Evolutionary conservation across 2,888 invertebrate genomes (phyloP).

Genomic region (Eupithecia subumbrata): DNA sequence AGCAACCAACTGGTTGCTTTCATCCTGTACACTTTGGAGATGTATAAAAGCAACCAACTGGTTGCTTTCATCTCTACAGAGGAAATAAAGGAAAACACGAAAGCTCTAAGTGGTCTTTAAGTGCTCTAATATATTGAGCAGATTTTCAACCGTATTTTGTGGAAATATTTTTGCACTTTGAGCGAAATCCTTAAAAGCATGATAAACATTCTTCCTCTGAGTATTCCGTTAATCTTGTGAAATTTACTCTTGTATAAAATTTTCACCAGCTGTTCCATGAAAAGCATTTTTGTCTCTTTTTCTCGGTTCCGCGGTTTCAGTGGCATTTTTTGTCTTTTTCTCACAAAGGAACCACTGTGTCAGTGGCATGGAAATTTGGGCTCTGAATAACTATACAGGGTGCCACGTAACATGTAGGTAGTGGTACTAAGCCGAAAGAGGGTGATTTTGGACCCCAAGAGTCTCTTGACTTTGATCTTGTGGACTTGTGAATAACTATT

Average conservation of each 20-base stretch:
- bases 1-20: too few relatives aligned
- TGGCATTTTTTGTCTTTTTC: not conserved
- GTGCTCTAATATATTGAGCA: not conserved
- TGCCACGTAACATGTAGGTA: too few relatives aligned
- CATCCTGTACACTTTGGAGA: too few relatives aligned
- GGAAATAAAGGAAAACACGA: not conserved
- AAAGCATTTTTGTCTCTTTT: not conserved
- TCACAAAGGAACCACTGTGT: too few relatives aligned
- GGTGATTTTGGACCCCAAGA: too few relatives aligned
- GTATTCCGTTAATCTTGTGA: not conserved
- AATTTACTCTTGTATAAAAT: not conserved
- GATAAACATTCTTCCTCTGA: not conserved
- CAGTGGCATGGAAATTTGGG: too few relatives aligned
- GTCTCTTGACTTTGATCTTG: too few relatives aligned
- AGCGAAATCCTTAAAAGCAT: not conserved
- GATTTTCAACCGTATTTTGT: conserved; percentile 2
- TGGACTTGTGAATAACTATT: too few relatives aligned
- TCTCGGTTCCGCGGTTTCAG: not conserved
- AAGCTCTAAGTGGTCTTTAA: not conserved
- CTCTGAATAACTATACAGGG: too few relatives aligned
- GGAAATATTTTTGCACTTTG: not conserved
- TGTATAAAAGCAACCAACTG: too few relatives aligned
- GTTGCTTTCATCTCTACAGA: too few relatives aligned
- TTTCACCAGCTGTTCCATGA: not conserved
- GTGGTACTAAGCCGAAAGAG: too few relatives aligned